Evolutionary conservation across 2,113 vertebrate species (phyloP).

Genomic region (Coreoperca whiteheadi): DNA sequence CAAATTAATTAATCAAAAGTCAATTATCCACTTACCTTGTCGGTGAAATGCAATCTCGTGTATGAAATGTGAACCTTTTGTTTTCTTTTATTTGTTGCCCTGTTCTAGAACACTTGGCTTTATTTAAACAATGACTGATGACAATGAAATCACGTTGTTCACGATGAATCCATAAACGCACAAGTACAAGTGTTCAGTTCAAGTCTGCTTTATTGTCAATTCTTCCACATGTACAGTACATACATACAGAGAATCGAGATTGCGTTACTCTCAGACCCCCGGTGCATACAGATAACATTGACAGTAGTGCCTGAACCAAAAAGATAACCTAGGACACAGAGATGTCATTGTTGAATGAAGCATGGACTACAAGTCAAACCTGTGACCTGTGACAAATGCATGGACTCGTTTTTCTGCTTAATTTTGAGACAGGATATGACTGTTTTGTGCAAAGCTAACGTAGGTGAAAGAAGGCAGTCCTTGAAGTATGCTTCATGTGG

Average conservation of each 20-base stretch:
- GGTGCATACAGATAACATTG: too few species aligned
- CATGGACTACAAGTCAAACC: not conserved
- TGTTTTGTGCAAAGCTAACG: too few species aligned
- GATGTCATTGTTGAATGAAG: not conserved
- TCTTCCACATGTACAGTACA: too few species aligned
- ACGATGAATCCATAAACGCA: not conserved
- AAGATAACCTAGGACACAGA: not conserved
- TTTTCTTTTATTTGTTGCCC: slow-evolving; percentile 3
- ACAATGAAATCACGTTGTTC: not conserved
- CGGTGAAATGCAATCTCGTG: not conserved
- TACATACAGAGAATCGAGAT: too few species aligned
- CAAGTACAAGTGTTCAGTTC: too few species aligned
- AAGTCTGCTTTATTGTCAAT: too few species aligned
- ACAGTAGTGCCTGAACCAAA: not conserved
- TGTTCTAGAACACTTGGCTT: slow-evolving; percentile 1
- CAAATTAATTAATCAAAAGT: not conserved
- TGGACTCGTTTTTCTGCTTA: too few species aligned
- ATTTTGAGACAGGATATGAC: too few species aligned
- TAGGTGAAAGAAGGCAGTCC: too few species aligned
- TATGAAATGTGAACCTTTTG: slow-evolving; percentile 4
- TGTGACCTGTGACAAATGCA: too few species aligned
- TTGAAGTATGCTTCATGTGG: too few species aligned
- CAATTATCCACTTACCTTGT: slow-evolving; percentile 10
- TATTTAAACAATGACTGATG: not conserved
- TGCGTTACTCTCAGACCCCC: too few species aligned